Conservation (phyloP, 2,113 vertebrate species). For the Corythornis cristatus region DNA sequence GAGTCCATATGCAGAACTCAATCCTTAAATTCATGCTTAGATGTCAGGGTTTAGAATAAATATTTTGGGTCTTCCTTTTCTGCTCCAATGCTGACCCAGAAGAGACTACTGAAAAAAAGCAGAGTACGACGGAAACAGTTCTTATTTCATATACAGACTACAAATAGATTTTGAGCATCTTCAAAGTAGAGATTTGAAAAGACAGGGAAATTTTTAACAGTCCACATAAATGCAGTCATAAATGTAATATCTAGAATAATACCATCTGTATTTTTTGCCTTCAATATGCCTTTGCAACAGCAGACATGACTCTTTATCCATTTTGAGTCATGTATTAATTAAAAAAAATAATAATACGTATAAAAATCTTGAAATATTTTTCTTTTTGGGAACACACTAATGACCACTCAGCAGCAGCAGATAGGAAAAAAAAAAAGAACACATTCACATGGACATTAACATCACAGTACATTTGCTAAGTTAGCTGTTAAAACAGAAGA, state of each 20-base stretch:
- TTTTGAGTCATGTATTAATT: neutral
- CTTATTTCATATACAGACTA: neutral
- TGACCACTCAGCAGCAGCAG: neutral
- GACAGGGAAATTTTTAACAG: neutral
- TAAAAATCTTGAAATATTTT: neutral
- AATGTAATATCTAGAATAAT: neutral
- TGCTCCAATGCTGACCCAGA: neutral
- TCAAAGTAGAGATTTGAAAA: neutral
- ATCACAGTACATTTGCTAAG: neutral
- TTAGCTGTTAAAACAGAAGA: neutral
- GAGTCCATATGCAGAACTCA: neutral
- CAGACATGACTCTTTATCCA: neutral
- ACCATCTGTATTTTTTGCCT: neutral
- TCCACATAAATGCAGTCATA: neutral
- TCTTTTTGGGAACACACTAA: neutral
- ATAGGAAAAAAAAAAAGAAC: neutral
- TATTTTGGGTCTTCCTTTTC: neutral
- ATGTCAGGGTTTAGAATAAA: neutral
- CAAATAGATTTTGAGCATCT: neutral
- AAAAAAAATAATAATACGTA: fast-evolving
- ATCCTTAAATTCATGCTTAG: neutral
- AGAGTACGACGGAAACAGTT: neutral
- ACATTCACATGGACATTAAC: neutral
- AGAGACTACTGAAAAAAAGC: neutral
- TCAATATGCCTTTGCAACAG: neutral